These are phyloP conservation scores for Diaperis boleti DNA, from an alignment of 2,888 invertebrate species.

Conservation along the genomic window DNA sequence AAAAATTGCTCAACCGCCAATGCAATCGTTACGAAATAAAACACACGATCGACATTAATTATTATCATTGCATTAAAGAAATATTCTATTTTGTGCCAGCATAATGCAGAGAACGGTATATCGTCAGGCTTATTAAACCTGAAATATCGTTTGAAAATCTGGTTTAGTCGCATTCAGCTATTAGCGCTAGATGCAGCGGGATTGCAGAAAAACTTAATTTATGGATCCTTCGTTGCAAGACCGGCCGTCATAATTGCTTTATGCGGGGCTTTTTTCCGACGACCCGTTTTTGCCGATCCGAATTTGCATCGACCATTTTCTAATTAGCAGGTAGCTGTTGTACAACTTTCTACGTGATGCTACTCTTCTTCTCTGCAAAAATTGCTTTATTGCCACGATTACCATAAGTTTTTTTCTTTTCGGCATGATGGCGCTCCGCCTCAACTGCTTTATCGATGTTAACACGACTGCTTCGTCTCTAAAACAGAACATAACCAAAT, in stretches of 20 bases:
- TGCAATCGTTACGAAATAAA: constrained; percentile 13
- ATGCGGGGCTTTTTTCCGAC: constrained; percentile 19
- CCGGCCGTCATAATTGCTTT: constrained; percentile 20
- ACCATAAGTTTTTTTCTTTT: too few species aligned
- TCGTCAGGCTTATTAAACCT: constrained; percentile 26
- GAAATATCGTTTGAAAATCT: constrained; percentile 32
- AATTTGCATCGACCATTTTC: constrained; percentile 1
- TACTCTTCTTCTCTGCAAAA: too few species aligned
- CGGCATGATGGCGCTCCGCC: too few species aligned
- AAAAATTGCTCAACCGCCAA: constrained; percentile 16
- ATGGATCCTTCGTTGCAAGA: constrained; percentile 25
- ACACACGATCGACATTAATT: constrained; percentile 9
- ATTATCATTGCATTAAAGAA: constrained; percentile 8
- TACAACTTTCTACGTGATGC: too few species aligned
- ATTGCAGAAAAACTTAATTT: constrained; percentile 29
- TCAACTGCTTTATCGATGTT: too few species aligned
- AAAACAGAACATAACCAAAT: too few species aligned
- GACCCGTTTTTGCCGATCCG: not conserved
- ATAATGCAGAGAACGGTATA: constrained; percentile 22
- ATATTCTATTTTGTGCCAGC: constrained; percentile 9
- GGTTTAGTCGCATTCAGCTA: constrained; percentile 27
- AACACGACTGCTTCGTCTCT: too few species aligned
- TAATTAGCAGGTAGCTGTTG: too few species aligned
- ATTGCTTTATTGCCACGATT: too few species aligned
- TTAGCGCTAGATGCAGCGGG: constrained; percentile 21